Evolutionary conservation across 2,113 vertebrate genomes (phyloP).

Genomic region (Litocranius walleri): DNA sequence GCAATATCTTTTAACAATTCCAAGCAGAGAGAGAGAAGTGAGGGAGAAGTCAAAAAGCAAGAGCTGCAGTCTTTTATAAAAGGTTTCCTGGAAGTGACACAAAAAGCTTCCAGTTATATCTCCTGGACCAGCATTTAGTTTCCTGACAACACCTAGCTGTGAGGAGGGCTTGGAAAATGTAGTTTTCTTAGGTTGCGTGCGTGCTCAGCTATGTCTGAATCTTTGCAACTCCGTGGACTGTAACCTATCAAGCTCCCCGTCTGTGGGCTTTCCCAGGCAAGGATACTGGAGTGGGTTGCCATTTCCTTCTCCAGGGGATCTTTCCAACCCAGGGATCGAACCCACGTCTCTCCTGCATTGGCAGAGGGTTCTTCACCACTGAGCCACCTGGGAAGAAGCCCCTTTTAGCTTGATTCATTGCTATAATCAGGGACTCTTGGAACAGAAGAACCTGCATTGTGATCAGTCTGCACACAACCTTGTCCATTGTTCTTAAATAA

Average conservation of each 20-base stretch:
- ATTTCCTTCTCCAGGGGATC: neutral
- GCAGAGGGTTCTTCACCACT: neutral
- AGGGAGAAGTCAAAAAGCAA: neutral
- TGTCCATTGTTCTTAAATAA: neutral
- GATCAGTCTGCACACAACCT: neutral
- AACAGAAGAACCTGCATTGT: neutral
- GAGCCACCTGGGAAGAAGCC: neutral
- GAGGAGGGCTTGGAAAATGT: neutral
- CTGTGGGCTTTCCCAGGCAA: neutral
- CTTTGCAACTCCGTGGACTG: neutral
- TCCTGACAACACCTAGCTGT: neutral
- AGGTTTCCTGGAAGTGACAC: neutral
- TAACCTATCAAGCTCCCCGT: neutral
- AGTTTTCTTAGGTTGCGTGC: neutral
- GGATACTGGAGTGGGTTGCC: neutral
- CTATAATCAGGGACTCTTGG: neutral
- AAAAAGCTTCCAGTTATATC: neutral
- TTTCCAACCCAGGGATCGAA: neutral
- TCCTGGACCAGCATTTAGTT: neutral
- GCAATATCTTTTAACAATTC: neutral
- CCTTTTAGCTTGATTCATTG: neutral
- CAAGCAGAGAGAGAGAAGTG: neutral
- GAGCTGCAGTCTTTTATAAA: neutral
- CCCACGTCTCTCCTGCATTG: neutral
- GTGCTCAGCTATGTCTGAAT: neutral